phyloP scores from a whole-genome alignment of 2,797 vertebrate species.

The Gobionotothen gibberifrons region DNA sequence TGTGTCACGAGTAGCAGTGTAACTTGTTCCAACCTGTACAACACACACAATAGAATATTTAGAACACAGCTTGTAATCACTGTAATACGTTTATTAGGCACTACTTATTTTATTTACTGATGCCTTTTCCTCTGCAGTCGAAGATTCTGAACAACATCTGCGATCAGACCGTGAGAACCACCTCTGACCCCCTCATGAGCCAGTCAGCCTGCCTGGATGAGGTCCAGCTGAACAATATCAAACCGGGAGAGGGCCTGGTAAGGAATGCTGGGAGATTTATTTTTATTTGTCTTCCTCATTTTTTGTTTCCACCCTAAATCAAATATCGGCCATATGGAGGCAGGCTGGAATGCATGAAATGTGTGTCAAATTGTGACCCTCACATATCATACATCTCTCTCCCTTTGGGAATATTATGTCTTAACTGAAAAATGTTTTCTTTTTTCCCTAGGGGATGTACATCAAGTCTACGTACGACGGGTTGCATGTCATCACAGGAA shows the following conservation, averaged over 20 bases:
- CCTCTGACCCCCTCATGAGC: constrained; percentile 92
- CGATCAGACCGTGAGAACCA: constrained; percentile 91
- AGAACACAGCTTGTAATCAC: not conserved
- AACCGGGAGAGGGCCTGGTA: constrained; percentile 94
- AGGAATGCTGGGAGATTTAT: constrained; percentile 64
- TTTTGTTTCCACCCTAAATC: constrained; percentile 15
- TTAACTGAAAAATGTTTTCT: constrained; percentile 23
- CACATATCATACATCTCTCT: constrained; percentile 21
- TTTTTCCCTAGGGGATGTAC: constrained; percentile 90
- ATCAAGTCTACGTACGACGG: constrained; percentile 98
- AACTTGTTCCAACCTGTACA: constrained; percentile 35
- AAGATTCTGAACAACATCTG: constrained; percentile 94
- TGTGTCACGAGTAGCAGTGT: not conserved
- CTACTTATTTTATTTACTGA: constrained; percentile 5
- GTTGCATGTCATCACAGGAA: constrained; percentile 95
- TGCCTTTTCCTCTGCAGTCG: constrained; percentile 79
- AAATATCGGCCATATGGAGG: not conserved
- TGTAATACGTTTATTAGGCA: not conserved
- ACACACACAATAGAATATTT: constrained; percentile 10
- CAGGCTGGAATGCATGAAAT: constrained; percentile 36
- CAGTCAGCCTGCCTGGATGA: constrained; percentile 93
- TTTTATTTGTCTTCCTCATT: not conserved
- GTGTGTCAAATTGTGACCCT: constrained; percentile 45
- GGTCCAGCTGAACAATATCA: constrained; percentile 90
- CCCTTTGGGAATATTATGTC: constrained; percentile 29